Evolutionary conservation across 2,888 invertebrate genomes (phyloP), one percentile per base, ranked within the genome.

Genomic region (Marronus borbonicus): DNA sequence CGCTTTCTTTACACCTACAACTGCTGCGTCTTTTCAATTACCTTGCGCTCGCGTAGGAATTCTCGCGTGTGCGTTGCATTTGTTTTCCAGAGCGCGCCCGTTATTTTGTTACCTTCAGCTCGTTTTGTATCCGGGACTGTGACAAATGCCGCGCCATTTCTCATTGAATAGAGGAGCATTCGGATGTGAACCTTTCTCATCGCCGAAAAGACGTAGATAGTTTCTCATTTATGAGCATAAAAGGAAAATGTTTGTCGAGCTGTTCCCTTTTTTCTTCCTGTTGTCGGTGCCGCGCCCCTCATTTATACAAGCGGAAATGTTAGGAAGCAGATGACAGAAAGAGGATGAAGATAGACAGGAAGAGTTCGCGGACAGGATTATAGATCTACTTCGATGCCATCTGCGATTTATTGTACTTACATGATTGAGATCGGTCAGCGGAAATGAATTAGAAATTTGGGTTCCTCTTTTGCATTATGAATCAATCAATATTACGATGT

Each of bases 151-250:
- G 36, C 65, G 24, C 66, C 76, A 66, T 76, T 76, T 76, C 76
- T 76, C 76, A 76, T 65, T 66, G 76, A 65, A 76, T 76, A 65
- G 66, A 66, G 58, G 58, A 58, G 72, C 72, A 44, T 72, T 72
- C 72, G 72, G 72, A 72, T 72, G 72, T 72, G 72, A 72, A 72
- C 72, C 72, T 72, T 72, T 72, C 72, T 72, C 72, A 58, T 72
- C 72, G 72, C 55, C 72, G 58, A 72, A 72, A 72, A 72, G 72
- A 58, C 58, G 72, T 39, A 72, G 72, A 72, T 72, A 72, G 72
- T 72, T 72, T 72, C 72, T 72, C 72, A 72, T 72, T 72, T 72
- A 72, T 72, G 72, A 72, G 39, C 58, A 72, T 72, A 72, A 72
- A 72, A 72, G 72, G 72, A 72, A 72, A 72, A 72, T 72, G 58